A percentile compares a stretch with the other conserved stretches of the same genome.
Conservation (phyloP, 2,797 vertebrate species). For the Tolypeutes matacus region DNA sequence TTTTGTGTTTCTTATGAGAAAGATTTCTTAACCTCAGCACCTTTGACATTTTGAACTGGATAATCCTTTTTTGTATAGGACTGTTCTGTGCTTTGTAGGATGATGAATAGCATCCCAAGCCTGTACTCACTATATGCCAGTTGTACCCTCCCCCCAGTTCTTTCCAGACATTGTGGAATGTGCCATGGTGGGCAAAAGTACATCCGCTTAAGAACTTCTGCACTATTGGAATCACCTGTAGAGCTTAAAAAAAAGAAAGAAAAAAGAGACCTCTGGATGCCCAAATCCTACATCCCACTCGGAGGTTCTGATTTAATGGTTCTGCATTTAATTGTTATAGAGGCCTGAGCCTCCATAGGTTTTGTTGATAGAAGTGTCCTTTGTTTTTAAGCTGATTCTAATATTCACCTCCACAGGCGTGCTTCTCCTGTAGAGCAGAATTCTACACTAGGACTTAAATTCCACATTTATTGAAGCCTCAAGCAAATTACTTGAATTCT, state of each 20-base stretch:
- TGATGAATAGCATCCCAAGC: background rate
- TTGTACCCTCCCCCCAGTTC: background rate
- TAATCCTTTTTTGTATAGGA: background rate
- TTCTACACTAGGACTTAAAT: background rate
- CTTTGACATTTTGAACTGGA: background rate
- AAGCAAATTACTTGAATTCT: background rate
- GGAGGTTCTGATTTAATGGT: background rate
- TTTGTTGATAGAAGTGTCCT: background rate
- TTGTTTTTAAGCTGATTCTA: conserved; percentile 20
- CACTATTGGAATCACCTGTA: background rate
- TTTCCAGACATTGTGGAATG: background rate
- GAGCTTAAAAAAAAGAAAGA: background rate
- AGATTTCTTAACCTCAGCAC: background rate
- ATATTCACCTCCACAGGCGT: too few relatives aligned
- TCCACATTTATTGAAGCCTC: background rate
- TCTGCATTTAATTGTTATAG: background rate
- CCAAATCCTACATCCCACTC: background rate
- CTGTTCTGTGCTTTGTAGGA: background rate
- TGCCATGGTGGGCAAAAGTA: background rate
- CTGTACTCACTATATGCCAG: background rate
- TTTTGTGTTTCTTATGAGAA: background rate
- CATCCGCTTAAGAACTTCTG: background rate
- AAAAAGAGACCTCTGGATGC: background rate
- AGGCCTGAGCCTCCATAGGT: background rate
- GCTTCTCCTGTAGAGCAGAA: background rate